Evolutionary conservation across 1,140 invertebrate species (phyloP), one percentile per base, ranked within the genome.

Genomic region (Lordiphosa collinella): DNA sequence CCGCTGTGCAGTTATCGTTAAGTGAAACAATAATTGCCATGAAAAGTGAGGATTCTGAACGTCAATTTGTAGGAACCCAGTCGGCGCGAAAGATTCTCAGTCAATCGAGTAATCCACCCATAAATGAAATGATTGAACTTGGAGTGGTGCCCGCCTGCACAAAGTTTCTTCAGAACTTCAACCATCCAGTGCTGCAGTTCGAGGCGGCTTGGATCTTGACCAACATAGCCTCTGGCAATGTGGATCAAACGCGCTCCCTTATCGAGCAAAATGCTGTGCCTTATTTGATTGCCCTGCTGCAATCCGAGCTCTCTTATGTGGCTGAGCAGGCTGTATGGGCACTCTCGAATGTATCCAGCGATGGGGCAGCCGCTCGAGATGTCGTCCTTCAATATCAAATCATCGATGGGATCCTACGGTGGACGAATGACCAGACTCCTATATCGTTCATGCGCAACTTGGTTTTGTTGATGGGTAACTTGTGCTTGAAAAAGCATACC

Each of bases 71-170:
- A 4, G 35, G 11, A 10, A 5, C 11, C 3, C 35, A 12, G 3
- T 13, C n/a, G n/a, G 7, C 5, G 11, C n/a, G 35, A 4, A 13
- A 11, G 1, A 36, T 11, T n/a, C n/a, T n/a, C n/a, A n/a, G n/a
- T n/a, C n/a, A n/a, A n/a, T n/a, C n/a, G n/a, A n/a, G n/a, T n/a
- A 98, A 98, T 91, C 98, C 98, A 40, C 98, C 97, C 1, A 99
- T 99, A 79, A 96, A 99, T 90, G 97, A 98, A 92, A 97, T 99
- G 0, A 96, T 99, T 70, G 95, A 98, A 70, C 95, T 96, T 31
- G 96, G 96, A 36, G 97, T 97, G 25, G 96, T 99, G 37, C 95
- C 95, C n/a, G 94, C 97, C 70, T 97, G 99, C 86, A 96, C 99
- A 66, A 90, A 92, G 18, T 91, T 99, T 18, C 90, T 99, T 55